Conservation (phyloP, 2,888 invertebrate species). For the Ectemnius continuus region DNA sequence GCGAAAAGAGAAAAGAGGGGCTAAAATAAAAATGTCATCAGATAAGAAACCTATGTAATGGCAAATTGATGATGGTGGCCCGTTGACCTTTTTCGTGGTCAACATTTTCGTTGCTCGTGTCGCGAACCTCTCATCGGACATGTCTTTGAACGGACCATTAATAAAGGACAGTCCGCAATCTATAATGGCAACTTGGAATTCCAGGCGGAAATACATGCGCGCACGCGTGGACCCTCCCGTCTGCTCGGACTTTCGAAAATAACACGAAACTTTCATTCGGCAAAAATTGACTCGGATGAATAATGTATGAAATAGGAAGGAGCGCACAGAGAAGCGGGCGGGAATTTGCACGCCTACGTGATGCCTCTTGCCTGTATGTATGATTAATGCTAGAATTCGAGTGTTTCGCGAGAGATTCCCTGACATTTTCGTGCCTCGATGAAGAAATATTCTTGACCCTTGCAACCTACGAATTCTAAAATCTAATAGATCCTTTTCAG, state of each 20-base stretch:
- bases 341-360: background rate
- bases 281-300: conserved; percentile 26
- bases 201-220: conserved; percentile 2
- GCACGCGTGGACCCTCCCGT: background rate
- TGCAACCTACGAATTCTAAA: too few relatives aligned
- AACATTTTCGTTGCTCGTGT: too few relatives aligned
- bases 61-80: too few relatives aligned
- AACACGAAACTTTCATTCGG: conserved; percentile 37
- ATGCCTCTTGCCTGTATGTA: conserved; percentile 22
- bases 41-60: too few relatives aligned
- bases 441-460: too few relatives aligned
- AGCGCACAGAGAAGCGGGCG: background rate
- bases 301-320: conserved; percentile 14
- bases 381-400: conserved; percentile 20
- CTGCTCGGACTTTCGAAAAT: conserved; percentile 35
- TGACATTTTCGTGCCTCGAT: background rate
- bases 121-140: too few relatives aligned
- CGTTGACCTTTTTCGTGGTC: too few relatives aligned
- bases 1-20: too few relatives aligned
- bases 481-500: too few relatives aligned
- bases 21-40: too few relatives aligned
- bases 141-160: background rate
- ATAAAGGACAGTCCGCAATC: background rate
- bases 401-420: conserved; percentile 2
- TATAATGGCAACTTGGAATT: conserved; percentile 16